These are phyloP conservation scores for Amblyjoppa fuscipennis DNA, from an alignment of 2,888 invertebrate genomes.

Conservation along the genomic window DNA sequence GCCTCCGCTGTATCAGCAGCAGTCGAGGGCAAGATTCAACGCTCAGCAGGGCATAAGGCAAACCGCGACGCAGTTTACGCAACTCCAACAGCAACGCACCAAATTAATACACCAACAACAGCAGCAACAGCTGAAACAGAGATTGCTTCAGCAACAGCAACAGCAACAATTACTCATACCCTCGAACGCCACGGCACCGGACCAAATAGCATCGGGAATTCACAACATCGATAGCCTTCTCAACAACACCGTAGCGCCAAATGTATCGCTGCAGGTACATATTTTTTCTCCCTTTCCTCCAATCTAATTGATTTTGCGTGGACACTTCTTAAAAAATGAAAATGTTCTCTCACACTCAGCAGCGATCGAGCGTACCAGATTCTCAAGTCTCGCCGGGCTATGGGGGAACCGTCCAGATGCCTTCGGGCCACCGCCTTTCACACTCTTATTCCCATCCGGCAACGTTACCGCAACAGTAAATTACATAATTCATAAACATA, in stretches of 20 bases:
- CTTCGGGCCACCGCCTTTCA: slow-evolving; percentile 84
- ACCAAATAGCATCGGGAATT: slow-evolving; percentile 86
- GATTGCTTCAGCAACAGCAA: slow-evolving; percentile 92
- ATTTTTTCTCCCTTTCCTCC: neutral
- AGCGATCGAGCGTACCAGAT: slow-evolving; percentile 86
- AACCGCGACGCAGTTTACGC: slow-evolving; percentile 77
- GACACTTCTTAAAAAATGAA: neutral
- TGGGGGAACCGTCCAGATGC: slow-evolving; percentile 85
- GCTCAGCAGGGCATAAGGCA: slow-evolving; percentile 81
- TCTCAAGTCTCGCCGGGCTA: slow-evolving; percentile 89
- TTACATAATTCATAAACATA: slow-evolving; percentile 27
- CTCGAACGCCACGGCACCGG: slow-evolving; percentile 90
- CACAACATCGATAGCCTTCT: slow-evolving; percentile 94
- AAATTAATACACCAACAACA: slow-evolving; percentile 84
- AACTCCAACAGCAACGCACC: slow-evolving; percentile 85
- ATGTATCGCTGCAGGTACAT: slow-evolving; percentile 92
- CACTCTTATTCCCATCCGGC: slow-evolving; percentile 84
- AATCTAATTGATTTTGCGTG: neutral
- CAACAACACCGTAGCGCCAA: slow-evolving; percentile 94
- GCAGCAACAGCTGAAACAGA: slow-evolving; percentile 87
- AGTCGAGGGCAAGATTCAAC: slow-evolving; percentile 80
- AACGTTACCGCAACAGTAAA: slow-evolving; percentile 84
- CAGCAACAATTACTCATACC: slow-evolving; percentile 93
- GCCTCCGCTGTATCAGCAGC: slow-evolving; percentile 85
- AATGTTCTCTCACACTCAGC: slow-evolving; percentile 49